Conservation (phyloP, 2,888 invertebrate species). For the Elysia crispata region DNA sequence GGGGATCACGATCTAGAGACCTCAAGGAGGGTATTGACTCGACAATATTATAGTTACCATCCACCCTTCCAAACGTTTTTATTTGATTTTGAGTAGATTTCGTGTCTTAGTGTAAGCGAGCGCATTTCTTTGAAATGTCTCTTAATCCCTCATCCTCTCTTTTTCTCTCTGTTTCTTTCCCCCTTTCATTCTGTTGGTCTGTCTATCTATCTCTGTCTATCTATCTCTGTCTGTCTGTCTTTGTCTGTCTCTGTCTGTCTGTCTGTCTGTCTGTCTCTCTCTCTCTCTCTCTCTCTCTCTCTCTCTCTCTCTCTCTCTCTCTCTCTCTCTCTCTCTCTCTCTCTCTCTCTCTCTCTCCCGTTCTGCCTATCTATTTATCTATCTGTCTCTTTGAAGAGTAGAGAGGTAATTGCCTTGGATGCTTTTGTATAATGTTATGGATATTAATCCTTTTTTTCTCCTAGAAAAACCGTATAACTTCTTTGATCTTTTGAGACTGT, state of each 20-base stretch:
- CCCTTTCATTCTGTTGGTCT: background rate
- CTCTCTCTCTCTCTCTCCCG: background rate
- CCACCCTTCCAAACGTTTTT: too few species aligned
- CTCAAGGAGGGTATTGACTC: slow-evolving; percentile 87
- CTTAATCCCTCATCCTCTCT: background rate
- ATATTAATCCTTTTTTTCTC: too few species aligned
- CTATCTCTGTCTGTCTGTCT: slow-evolving; percentile 28
- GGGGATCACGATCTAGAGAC: slow-evolving; percentile 96
- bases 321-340: slow-evolving; percentile 9
- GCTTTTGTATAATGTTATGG: too few species aligned
- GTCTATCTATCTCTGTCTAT: slow-evolving; percentile 27
- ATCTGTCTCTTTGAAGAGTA: background rate
- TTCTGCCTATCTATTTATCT: background rate
- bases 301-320: slow-evolving; percentile 34
- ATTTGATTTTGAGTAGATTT: too few species aligned
- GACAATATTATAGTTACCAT: too few species aligned
- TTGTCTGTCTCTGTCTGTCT: slow-evolving; percentile 32
- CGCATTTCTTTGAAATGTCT: background rate
- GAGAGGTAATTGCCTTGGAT: too few species aligned
- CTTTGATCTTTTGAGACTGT: too few species aligned
- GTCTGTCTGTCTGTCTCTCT: slow-evolving; percentile 37
- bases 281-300: slow-evolving; percentile 30
- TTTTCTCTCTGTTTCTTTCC: background rate
- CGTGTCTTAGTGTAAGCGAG: too few species aligned
- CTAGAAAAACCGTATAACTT: too few species aligned